phyloP scores from a whole-genome alignment of 2,797 vertebrate species.

The Falco peregrinus region DNA sequence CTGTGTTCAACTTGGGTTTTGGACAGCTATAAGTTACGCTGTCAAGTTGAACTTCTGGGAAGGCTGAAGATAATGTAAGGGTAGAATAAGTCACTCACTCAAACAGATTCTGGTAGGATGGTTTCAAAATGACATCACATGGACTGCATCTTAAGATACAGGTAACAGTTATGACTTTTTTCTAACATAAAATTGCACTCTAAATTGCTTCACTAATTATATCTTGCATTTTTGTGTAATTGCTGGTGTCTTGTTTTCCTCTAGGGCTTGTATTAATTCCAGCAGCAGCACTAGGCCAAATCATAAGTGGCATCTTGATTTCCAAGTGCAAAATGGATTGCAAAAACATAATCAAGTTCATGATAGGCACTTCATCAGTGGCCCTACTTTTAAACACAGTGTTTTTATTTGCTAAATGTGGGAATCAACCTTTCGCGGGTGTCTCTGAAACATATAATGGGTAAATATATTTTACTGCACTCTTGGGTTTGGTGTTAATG shows the following conservation, averaged over 20 bases:
- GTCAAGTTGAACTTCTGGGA: neutral
- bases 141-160: neutral
- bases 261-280: conserved; percentile 80
- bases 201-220: neutral
- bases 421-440: conserved; percentile 80
- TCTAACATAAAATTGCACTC: neutral
- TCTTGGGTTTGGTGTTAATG: neutral
- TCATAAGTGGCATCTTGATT: conserved; percentile 79
- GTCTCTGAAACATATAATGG: conserved; percentile 78
- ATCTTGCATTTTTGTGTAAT: conserved; percentile 33
- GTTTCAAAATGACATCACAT: neutral
- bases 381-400: conserved; percentile 71
- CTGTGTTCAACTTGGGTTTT: neutral
- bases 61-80: neutral
- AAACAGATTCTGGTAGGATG: neutral
- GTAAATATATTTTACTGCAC: conserved; percentile 73
- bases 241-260: conserved; percentile 50
- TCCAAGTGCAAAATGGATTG: conserved; percentile 79
- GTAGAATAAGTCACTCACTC: neutral
- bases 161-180: neutral
- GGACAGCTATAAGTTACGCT: neutral
- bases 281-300: conserved; percentile 82
- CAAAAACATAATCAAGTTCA: conserved; percentile 76
- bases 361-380: conserved; percentile 57
- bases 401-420: conserved; percentile 77